phyloP scores from a whole-genome alignment of 2,113 vertebrate genomes.

The Amazona guildingii region DNA sequence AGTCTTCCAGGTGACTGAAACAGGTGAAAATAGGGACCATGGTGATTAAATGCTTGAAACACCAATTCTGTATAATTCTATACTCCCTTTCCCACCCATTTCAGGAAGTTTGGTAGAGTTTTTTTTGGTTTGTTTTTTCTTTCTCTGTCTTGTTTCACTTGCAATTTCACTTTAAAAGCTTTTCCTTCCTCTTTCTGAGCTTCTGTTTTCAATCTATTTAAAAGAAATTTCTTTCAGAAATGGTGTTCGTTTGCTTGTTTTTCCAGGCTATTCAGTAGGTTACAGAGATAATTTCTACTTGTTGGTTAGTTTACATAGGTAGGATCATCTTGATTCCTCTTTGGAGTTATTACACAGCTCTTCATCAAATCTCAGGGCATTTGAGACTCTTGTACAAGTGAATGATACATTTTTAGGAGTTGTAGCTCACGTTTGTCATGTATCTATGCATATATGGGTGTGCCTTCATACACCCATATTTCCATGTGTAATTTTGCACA shows the following conservation, averaged over 20 bases:
- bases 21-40: background rate
- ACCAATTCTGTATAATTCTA: background rate
- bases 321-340: background rate
- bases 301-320: background rate
- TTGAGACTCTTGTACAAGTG: background rate
- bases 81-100: background rate
- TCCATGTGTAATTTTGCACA: background rate
- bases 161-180: constrained; percentile 5
- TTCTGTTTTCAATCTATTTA: background rate
- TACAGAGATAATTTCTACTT: background rate
- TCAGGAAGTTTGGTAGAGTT: background rate
- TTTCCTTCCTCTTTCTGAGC: background rate
- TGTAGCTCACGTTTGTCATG: background rate
- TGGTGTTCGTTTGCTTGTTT: background rate
- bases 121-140: background rate
- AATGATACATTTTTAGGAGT: background rate
- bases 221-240: background rate
- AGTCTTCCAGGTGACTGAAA: background rate
- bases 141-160: background rate
- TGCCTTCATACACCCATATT: background rate
- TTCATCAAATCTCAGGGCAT: background rate
- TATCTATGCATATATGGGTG: background rate
- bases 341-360: background rate
- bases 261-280: background rate
- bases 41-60: background rate